Evolutionary conservation across 2,113 vertebrate genomes (phyloP), one percentile per base, ranked within the genome.

Genomic region (Stegostoma tigrinum): DNA sequence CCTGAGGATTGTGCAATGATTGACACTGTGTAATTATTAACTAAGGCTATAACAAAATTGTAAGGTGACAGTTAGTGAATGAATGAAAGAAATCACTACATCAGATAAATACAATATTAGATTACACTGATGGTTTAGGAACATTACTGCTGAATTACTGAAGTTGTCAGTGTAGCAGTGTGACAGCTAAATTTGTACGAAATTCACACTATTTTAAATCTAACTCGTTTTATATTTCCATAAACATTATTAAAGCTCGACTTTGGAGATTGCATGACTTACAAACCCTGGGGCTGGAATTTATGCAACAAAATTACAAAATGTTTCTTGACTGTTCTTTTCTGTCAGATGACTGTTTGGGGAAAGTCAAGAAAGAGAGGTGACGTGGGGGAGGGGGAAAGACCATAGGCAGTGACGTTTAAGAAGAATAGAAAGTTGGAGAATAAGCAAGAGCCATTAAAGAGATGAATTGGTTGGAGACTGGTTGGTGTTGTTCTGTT

Each of bases 391-490:
- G 55, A 72, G 55, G 89, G 42, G 34, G 42, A 0, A 95, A 95
- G 68, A 72, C 38, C 38, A 52, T 52, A 0, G 67, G 68, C 42
- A 95, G 27, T 30, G 21, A 52, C 52, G 68, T 27, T 48, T 95
- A 72, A 6, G 72, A 95, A 72, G 24, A 95, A 42, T 45, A 72
- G 67, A 24, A 4, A 95, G 75, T 45, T 75, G 38, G 67, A 48
- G 38, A 72, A 95, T 45, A 48, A 95, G 94, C 68, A 95, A 95
- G 52, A 95, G 23, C 42, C 66, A 95, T 95, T 93, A 93, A 67
- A 66, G 61, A 93, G 89, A 93, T 67, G 89, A 48, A 72, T 95
- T 93, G 94, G 64, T 72, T 95, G 38, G 93, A 67, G 66, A 30
- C 93, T 95, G 2, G 67, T 45, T 5, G 68, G 45, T 95, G 72